These are phyloP conservation scores for Spilogale gracilis DNA, from an alignment of 2,113 vertebrate species.

Conservation along the genomic window DNA sequence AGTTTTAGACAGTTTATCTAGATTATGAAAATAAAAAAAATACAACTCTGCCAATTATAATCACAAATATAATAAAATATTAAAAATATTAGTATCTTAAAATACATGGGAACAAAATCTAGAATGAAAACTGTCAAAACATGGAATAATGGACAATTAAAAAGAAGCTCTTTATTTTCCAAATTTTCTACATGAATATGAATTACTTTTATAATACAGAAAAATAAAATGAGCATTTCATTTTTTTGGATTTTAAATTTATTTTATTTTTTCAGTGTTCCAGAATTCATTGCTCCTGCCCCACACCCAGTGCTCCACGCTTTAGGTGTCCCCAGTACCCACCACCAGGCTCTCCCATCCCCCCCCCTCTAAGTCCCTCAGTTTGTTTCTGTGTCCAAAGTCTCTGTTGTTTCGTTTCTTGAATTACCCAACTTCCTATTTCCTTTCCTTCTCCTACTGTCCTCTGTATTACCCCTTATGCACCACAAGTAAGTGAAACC, in stretches of 20 bases:
- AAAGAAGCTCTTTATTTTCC: neutral
- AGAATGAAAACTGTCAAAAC: neutral
- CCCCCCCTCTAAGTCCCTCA: too few species aligned
- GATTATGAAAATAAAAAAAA: neutral
- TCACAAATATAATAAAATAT: slow-evolving; percentile 16
- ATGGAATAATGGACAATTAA: neutral
- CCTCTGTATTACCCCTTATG: too few species aligned
- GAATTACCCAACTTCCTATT: too few species aligned
- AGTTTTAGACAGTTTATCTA: slow-evolving; percentile 31
- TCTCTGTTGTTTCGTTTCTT: too few species aligned
- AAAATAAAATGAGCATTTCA: neutral
- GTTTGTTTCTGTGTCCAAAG: too few species aligned
- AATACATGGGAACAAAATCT: neutral
- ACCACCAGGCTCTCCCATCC: too few species aligned
- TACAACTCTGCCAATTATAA: neutral
- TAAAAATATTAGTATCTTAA: slow-evolving; percentile 8
- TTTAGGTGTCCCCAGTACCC: too few species aligned
- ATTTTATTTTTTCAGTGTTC: too few species aligned
- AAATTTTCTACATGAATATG: neutral
- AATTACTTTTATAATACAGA: slow-evolving; percentile 18
- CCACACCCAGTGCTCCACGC: too few species aligned
- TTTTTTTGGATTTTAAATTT: neutral
- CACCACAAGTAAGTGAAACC: too few species aligned
- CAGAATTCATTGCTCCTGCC: too few species aligned
- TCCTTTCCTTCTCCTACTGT: too few species aligned